Percentiles rank a stretch among this genome's conserved stretches.
Conservation (phyloP, 2,113 vertebrate genomes). For the Salvelinus fontinalis region DNA sequence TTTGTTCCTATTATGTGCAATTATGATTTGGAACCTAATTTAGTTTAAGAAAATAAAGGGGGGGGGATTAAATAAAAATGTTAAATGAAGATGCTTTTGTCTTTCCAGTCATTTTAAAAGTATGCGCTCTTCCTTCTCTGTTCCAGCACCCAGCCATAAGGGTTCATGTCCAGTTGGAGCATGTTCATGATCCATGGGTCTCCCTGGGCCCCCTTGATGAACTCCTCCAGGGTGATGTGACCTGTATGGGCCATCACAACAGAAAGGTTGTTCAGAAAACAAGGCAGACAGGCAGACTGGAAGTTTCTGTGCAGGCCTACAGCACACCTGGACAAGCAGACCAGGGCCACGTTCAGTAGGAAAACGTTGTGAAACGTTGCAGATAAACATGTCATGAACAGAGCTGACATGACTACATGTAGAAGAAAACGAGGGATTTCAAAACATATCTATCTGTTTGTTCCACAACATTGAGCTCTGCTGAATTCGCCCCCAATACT, state of each 20-base stretch:
- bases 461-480: too few species aligned
- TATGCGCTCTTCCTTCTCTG: slow-evolving; percentile 69
- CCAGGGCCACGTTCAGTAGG: too few species aligned
- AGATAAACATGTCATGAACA: neutral
- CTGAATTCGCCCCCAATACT: too few species aligned
- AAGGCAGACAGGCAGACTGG: too few species aligned
- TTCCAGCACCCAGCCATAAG: slow-evolving; percentile 68
- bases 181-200: slow-evolving; percentile 75
- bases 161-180: slow-evolving; percentile 74
- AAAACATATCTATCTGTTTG: too few species aligned
- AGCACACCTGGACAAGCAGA: neutral
- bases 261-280: neutral
- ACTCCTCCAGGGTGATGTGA: slow-evolving; percentile 69
- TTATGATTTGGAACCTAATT: too few species aligned
- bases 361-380: too few species aligned
- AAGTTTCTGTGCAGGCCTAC: neutral
- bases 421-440: neutral
- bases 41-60: too few species aligned
- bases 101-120: slow-evolving; percentile 46
- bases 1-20: too few species aligned
- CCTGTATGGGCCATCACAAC: slow-evolving; percentile 47
- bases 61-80: too few species aligned
- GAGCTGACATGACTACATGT: neutral
- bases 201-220: slow-evolving; percentile 67
- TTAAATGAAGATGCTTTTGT: too few species aligned